These are phyloP conservation scores for Empidonax traillii DNA, from an alignment of 2,113 vertebrate species.

Conservation along the genomic window DNA sequence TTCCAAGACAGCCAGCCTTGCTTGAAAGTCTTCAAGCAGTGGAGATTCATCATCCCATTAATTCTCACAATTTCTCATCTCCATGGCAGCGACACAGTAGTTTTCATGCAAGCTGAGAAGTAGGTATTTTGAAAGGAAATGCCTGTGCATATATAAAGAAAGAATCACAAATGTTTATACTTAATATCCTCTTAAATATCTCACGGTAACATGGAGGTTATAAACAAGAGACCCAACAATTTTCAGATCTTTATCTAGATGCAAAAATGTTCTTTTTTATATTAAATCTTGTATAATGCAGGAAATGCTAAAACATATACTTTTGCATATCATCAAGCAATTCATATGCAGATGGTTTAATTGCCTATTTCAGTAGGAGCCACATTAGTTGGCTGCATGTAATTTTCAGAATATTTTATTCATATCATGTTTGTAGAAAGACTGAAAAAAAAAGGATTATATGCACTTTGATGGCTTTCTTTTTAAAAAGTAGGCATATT, in stretches of 20 bases:
- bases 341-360: slow-evolving; percentile 34
- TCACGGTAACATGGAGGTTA: neutral
- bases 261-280: slow-evolving; percentile 22
- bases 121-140: neutral
- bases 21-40: slow-evolving; percentile 38
- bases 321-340: neutral
- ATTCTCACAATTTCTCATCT: slow-evolving; percentile 51
- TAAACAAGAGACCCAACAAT: slow-evolving; percentile 25
- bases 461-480: neutral
- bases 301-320: slow-evolving; percentile 17
- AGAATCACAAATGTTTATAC: slow-evolving; percentile 20
- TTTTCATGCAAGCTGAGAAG: slow-evolving; percentile 28
- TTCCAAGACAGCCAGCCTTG: slow-evolving; percentile 13
- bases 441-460: neutral
- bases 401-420: slow-evolving; percentile 41
- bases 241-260: slow-evolving; percentile 17
- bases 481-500: neutral
- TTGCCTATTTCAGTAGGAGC: slow-evolving; percentile 7
- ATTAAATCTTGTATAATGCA: neutral
- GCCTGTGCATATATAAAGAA: neutral
- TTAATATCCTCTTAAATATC: slow-evolving; percentile 18
- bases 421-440: neutral
- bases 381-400: neutral
- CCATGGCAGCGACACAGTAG: slow-evolving; percentile 7
- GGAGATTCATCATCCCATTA: slow-evolving; percentile 45